These are phyloP conservation scores for Carlito syrichta DNA, from an alignment of 2,113 vertebrate species.

Conservation along the genomic window DNA sequence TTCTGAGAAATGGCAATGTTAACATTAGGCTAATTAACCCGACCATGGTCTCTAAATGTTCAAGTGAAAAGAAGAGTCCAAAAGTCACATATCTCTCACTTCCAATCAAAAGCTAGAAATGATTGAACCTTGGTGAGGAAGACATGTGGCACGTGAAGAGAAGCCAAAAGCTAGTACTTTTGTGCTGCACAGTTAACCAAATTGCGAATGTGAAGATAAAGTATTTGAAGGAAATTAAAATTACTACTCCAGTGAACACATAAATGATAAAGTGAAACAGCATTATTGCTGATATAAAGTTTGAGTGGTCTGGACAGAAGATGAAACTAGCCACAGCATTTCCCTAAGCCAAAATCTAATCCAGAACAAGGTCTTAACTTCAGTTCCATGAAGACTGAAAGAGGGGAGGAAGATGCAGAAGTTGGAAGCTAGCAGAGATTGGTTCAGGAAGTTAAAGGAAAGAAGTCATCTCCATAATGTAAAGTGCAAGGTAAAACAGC, in stretches of 20 bases:
- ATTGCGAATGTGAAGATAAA: not conserved
- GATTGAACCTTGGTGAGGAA: not conserved
- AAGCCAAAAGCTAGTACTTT: not conserved
- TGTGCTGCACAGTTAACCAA: not conserved
- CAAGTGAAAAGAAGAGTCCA: not conserved
- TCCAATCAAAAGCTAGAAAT: not conserved
- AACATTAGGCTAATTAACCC: not conserved
- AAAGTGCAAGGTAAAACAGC: not conserved
- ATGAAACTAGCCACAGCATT: not conserved
- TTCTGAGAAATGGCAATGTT: not conserved
- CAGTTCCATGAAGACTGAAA: not conserved
- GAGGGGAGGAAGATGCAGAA: not conserved
- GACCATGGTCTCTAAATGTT: not conserved
- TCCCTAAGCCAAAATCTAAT: not conserved
- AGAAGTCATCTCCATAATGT: no score
- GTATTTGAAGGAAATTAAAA: not conserved
- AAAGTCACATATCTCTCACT: not conserved
- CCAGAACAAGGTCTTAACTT: not conserved
- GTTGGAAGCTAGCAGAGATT: not conserved
- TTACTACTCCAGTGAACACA: not conserved
- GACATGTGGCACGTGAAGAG: not conserved
- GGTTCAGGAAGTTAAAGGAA: not conserved
- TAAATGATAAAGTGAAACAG: not conserved
- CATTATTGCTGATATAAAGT: not conserved
- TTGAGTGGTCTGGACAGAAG: not conserved